Conservation (phyloP, 2,888 invertebrate species). For the Cheilosia variabilis region DNA sequence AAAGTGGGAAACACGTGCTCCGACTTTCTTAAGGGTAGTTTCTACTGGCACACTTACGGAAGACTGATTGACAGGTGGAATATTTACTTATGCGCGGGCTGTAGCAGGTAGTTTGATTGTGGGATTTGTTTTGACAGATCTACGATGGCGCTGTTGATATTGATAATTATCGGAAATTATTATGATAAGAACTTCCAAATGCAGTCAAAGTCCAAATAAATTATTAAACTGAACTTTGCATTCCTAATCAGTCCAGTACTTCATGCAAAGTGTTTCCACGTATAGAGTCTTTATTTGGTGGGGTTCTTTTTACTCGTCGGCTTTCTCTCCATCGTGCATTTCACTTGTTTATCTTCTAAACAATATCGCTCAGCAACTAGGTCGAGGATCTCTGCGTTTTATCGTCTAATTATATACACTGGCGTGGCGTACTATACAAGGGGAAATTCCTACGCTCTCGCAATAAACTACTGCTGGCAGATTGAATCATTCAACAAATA, state of each 20-base stretch:
- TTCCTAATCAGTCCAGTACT: too few relatives aligned
- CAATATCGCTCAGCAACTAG: neutral
- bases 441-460: constrained; percentile 16
- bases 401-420: constrained; percentile 11
- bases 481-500: constrained; percentile 15
- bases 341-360: neutral
- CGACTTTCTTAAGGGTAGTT: neutral
- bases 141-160: too few relatives aligned
- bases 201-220: too few relatives aligned
- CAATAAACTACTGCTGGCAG: constrained; percentile 1
- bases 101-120: too few relatives aligned
- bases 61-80: neutral
- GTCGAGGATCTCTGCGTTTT: constrained; percentile 16
- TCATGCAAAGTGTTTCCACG: too few relatives aligned
- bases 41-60: neutral
- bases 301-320: too few relatives aligned
- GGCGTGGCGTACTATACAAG: neutral
- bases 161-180: too few relatives aligned
- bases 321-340: constrained; percentile 5
- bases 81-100: too few relatives aligned
- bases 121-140: too few relatives aligned
- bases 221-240: too few relatives aligned
- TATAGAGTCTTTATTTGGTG: too few relatives aligned
- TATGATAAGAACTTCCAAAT: too few relatives aligned
- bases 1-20: neutral